Evolutionary conservation across 2,113 vertebrate genomes (phyloP).

Genomic region (Turnix velox): DNA sequence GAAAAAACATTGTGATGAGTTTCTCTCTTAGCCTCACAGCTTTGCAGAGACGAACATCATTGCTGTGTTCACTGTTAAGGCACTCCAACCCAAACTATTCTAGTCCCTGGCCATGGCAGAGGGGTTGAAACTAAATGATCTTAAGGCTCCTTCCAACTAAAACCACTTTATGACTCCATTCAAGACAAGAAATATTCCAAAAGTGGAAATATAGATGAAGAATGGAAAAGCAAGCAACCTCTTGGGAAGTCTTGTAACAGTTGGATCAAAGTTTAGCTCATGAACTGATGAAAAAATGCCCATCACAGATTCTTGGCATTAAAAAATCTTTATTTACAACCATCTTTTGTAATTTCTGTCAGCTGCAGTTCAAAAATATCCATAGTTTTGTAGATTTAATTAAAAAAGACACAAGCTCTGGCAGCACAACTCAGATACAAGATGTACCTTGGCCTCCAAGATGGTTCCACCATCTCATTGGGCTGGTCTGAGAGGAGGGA

Average conservation of each 20-base stretch:
- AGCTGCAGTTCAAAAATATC: background rate
- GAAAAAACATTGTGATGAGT: background rate
- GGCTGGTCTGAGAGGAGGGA: background rate
- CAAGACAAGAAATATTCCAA: background rate
- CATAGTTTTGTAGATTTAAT: background rate
- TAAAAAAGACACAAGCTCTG: background rate
- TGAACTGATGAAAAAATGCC: background rate
- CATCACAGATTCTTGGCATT: background rate
- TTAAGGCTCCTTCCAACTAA: too few relatives aligned
- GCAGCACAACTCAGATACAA: background rate
- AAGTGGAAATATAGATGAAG: background rate
- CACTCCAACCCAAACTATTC: too few relatives aligned
- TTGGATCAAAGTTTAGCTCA: background rate
- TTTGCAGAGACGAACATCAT: background rate
- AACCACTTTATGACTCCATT: too few relatives aligned
- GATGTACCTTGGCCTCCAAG: background rate
- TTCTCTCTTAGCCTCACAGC: background rate
- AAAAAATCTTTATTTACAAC: conserved; percentile 7
- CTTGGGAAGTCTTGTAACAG: background rate
- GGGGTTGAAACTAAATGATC: too few relatives aligned
- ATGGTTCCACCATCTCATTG: background rate
- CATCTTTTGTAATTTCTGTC: conserved; percentile 26
- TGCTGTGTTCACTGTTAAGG: background rate
- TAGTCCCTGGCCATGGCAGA: too few relatives aligned
- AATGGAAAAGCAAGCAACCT: background rate